Conservation (phyloP, 1,140 invertebrate genomes). For the Brachionus calyciflorus region DNA sequence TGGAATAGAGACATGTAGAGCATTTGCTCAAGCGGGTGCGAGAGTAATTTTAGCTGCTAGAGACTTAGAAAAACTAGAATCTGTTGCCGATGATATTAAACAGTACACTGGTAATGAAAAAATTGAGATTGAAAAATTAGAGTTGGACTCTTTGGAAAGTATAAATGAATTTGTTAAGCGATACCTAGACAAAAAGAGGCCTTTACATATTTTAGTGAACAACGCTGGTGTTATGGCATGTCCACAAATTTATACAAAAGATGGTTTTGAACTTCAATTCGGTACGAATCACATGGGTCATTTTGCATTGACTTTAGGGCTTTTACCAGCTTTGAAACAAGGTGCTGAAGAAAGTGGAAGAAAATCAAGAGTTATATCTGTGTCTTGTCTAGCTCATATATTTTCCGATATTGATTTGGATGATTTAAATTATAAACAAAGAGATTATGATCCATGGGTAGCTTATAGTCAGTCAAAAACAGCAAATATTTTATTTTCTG, state of each 20-base stretch:
- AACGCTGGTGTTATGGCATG: slow-evolving; percentile 45
- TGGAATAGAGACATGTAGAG: slow-evolving; percentile 21
- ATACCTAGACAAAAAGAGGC: slow-evolving; percentile 1
- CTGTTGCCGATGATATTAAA: slow-evolving; percentile 2
- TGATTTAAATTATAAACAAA: slow-evolving; percentile 47
- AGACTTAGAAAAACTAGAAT: slow-evolving; percentile 6
- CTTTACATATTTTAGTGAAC: slow-evolving; percentile 5
- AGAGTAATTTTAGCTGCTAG: neutral
- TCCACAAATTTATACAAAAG: slow-evolving; percentile 43
- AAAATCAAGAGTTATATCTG: slow-evolving; percentile 17
- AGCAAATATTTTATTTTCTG: slow-evolving; percentile 40
- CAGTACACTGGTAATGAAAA: slow-evolving; percentile 11
- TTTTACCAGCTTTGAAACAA: slow-evolving; percentile 1
- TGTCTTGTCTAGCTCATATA: slow-evolving; percentile 5
- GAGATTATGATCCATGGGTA: slow-evolving; percentile 16
- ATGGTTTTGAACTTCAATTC: slow-evolving; percentile 54
- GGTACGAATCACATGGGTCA: slow-evolving; percentile 56
- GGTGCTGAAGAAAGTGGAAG: neutral
- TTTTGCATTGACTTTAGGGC: slow-evolving; percentile 48
- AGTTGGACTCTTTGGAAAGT: slow-evolving; percentile 3
- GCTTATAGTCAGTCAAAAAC: slow-evolving; percentile 51
- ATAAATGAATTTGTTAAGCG: slow-evolving; percentile 1
- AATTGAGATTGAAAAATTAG: slow-evolving; percentile 3
- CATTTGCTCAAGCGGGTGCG: slow-evolving; percentile 2
- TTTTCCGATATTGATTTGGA: slow-evolving; percentile 43